Evolutionary conservation across 2,797 vertebrate species (phyloP).

Genomic region (Poecilia gillii): DNA sequence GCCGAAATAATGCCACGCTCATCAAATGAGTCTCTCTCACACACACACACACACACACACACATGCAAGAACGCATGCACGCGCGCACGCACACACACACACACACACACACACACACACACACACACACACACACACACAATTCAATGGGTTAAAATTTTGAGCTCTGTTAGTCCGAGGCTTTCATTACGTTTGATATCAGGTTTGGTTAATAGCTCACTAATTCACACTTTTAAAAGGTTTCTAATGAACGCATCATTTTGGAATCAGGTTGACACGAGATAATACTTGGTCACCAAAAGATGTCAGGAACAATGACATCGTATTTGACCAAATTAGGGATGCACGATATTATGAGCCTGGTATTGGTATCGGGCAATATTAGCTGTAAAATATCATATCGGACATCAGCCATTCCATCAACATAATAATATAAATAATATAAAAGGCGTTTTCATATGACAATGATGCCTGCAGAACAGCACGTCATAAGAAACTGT

Average conservation of each 20-base stretch:
- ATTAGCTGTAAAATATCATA: no score
- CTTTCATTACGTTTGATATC: neutral
- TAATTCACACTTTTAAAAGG: neutral
- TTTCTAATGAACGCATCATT: neutral
- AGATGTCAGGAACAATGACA: neutral
- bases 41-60: neutral
- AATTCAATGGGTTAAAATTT: neutral
- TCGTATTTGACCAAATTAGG: neutral
- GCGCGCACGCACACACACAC: neutral
- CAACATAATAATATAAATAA: no score
- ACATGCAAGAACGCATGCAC: no score
- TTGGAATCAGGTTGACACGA: neutral
- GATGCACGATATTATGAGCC: no score
- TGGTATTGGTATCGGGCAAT: no score
- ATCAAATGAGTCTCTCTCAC: neutral
- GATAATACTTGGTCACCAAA: neutral
- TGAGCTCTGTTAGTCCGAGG: neutral
- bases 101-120: neutral
- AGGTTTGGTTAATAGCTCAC: neutral
- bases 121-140: neutral
- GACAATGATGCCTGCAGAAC: no score
- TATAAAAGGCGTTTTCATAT: no score
- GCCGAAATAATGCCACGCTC: neutral
- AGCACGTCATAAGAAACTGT: no score
- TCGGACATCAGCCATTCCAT: no score